These are phyloP conservation scores for Cygnus olor DNA, from an alignment of 2,797 vertebrate species.

Conservation along the genomic window DNA sequence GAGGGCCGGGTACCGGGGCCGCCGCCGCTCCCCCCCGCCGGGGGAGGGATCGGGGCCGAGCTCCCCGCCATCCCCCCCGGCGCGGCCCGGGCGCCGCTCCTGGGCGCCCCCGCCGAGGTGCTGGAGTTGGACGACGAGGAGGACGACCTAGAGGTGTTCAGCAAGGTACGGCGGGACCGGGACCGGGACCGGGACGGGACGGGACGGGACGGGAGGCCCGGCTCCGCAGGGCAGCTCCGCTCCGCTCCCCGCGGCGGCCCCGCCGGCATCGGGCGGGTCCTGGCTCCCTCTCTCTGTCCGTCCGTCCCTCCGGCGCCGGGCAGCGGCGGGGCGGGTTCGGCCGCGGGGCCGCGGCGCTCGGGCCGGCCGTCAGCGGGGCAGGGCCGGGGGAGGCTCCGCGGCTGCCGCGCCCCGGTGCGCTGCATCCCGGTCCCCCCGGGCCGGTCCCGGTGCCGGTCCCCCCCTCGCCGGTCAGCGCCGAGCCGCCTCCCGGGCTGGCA, in stretches of 20 bases:
- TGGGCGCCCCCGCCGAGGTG: constrained; percentile 75
- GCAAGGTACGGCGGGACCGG: constrained; percentile 83
- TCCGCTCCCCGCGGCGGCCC: too few species aligned
- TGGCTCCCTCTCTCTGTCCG: not conserved
- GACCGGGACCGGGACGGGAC: not conserved
- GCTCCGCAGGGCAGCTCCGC: not conserved
- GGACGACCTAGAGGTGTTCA: constrained; percentile 95
- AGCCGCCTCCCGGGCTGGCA: too few species aligned
- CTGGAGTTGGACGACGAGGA: constrained; percentile 90
- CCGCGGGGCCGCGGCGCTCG: too few species aligned
- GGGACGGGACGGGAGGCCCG: not conserved
- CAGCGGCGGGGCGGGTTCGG: too few species aligned
- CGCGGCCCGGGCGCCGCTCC: not conserved
- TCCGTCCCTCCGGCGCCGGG: too few species aligned
- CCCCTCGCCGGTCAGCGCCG: too few species aligned
- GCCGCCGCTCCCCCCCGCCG: not conserved
- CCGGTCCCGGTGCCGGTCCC: too few species aligned
- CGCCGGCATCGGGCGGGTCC: not conserved
- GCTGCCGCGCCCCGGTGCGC: too few species aligned
- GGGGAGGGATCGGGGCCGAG: not conserved
- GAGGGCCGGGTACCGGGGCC: not conserved
- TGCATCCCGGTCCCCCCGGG: too few species aligned
- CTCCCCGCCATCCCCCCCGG: not conserved
- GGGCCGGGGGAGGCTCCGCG: too few species aligned
- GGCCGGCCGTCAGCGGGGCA: too few species aligned